Evolutionary conservation across 2,113 vertebrate species (phyloP).

Genomic region (Nerophis lumbriciformis): DNA sequence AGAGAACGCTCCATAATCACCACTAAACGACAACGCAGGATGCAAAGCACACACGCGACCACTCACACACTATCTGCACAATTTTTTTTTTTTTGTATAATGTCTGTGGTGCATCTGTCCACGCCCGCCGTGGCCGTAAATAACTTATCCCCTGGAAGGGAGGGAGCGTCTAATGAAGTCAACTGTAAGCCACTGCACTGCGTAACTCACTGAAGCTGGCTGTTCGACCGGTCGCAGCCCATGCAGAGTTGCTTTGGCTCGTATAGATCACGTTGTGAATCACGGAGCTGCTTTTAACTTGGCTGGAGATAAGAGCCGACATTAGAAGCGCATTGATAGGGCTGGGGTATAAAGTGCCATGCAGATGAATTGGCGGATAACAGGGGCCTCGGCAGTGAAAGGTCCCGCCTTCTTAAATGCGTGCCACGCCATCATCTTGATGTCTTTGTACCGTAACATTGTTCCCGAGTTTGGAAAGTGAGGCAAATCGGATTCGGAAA

Average conservation of each 20-base stretch:
- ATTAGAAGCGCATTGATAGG: constrained; percentile 53
- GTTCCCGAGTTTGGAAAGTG: constrained; percentile 66
- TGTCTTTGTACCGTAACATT: constrained; percentile 65
- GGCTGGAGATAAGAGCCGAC: constrained; percentile 45
- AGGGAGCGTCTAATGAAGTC: constrained; percentile 63
- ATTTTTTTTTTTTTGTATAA: constrained; percentile 20
- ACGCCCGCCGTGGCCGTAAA: constrained; percentile 48
- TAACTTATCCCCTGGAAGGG: constrained; percentile 39
- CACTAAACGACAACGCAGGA: constrained; percentile 10
- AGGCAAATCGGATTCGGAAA: constrained; percentile 72
- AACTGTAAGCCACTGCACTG: constrained; percentile 62
- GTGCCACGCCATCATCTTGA: constrained; percentile 57
- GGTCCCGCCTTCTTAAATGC: constrained; percentile 49
- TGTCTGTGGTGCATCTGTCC: constrained; percentile 49
- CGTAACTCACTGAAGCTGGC: constrained; percentile 49
- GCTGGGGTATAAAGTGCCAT: constrained; percentile 32
- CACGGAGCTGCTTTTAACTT: constrained; percentile 39
- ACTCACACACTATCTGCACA: constrained; percentile 16
- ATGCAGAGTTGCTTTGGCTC: constrained; percentile 38
- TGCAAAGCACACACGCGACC: constrained; percentile 10
- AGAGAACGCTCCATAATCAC: not conserved
- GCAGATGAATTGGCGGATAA: constrained; percentile 62
- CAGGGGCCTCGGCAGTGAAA: constrained; percentile 33
- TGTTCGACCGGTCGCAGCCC: constrained; percentile 31
- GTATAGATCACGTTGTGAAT: constrained; percentile 26